A percentile compares a stretch with the other conserved stretches of the same genome.
phyloP scores from a whole-genome alignment of 2,797 vertebrate species.

The Chloroceryle amazona region DNA sequence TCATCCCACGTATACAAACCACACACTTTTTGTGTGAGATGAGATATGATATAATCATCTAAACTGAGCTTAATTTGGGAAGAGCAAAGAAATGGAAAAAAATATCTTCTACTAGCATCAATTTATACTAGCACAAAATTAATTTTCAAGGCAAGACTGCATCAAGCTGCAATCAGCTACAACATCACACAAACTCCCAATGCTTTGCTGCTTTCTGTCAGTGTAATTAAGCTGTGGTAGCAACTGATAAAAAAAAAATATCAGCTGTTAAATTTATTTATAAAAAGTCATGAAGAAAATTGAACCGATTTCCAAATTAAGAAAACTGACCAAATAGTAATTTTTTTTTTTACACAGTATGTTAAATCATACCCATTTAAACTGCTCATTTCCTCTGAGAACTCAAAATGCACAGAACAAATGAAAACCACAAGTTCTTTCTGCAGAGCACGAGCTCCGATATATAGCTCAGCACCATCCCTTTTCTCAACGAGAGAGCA shows the following conservation, averaged over 20 bases:
- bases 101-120: neutral
- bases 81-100: neutral
- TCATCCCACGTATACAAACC: neutral
- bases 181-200: neutral
- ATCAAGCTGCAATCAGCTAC: neutral
- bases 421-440: neutral
- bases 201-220: neutral
- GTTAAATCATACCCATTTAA: neutral
- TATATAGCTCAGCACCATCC: accelerated
- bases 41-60: neutral
- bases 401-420: neutral
- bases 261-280: neutral
- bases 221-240: neutral
- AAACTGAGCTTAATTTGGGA: neutral
- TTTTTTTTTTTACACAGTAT: neutral
- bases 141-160: neutral
- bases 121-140: neutral
- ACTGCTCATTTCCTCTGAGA: neutral
- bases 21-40: neutral
- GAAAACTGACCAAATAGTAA: neutral
- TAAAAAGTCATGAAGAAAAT: accelerated
- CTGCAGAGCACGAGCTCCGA: neutral
- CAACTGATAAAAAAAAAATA: accelerated
- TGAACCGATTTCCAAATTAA: neutral
- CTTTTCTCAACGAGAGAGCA: accelerated